These are phyloP conservation scores for Pterocles gutturalis DNA, from an alignment of 2,113 vertebrate species.

Conservation along the genomic window DNA sequence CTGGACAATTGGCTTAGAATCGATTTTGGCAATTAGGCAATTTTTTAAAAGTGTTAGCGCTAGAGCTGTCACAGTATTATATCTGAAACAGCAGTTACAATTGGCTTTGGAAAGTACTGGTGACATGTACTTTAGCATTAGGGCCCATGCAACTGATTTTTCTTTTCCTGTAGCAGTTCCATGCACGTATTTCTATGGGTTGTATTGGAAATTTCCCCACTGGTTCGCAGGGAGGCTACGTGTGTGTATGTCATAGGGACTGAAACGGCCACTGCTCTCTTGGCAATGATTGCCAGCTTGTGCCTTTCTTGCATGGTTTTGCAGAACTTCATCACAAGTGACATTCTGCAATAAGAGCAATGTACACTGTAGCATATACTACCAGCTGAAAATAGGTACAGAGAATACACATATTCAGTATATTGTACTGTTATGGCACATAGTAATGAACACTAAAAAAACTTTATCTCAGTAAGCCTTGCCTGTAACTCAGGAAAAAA, in stretches of 20 bases:
- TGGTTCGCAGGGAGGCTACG: background rate
- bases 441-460: background rate
- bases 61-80: background rate
- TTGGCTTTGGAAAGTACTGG: background rate
- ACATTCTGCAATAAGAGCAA: background rate
- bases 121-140: background rate
- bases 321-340: background rate
- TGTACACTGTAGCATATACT: background rate
- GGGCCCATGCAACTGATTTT: background rate
- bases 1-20: background rate
- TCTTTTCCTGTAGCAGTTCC: background rate
- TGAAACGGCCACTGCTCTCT: background rate
- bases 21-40: background rate
- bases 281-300: background rate
- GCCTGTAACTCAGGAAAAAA: background rate
- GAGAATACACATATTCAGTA: background rate
- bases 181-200: fast-evolving
- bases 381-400: background rate
- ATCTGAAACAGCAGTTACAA: background rate
- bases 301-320: background rate
- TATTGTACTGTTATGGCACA: fast-evolving
- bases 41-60: background rate
- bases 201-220: background rate
- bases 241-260: background rate
- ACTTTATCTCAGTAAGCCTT: background rate